These are phyloP conservation scores for Protula sp. DNA, from an alignment of 2,888 invertebrate genomes.

Conservation along the genomic window DNA sequence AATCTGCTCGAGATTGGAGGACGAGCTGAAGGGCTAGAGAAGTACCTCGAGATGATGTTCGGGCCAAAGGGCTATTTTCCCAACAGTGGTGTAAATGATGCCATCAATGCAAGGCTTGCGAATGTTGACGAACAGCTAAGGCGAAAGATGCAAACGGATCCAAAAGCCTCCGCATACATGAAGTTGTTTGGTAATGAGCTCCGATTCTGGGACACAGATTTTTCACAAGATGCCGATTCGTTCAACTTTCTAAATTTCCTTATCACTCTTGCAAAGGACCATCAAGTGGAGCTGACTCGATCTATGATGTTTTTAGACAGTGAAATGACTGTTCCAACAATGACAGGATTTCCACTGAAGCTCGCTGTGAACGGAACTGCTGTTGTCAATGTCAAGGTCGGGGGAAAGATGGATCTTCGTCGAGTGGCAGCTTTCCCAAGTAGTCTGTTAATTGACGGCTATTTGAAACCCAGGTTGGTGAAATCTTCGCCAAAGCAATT, in stretches of 20 bases:
- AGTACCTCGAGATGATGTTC: slow-evolving; percentile 74
- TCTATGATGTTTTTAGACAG: slow-evolving; percentile 81
- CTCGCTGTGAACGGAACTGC: slow-evolving; percentile 81
- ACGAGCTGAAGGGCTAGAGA: slow-evolving; percentile 80
- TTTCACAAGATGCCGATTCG: slow-evolving; percentile 23
- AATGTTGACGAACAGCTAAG: not conserved
- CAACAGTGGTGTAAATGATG: not conserved
- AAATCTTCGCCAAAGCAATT: not conserved
- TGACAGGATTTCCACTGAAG: slow-evolving; percentile 77
- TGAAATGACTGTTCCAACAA: slow-evolving; percentile 76
- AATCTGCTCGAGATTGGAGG: slow-evolving; percentile 78
- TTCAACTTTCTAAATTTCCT: slow-evolving; percentile 56
- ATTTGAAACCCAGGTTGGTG: slow-evolving; percentile 70
- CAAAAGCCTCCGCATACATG: slow-evolving; percentile 62
- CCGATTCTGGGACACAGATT: slow-evolving; percentile 52
- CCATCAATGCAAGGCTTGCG: not conserved
- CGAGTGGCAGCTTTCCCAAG: slow-evolving; percentile 53
- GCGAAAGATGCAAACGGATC: not conserved
- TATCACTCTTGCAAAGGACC: slow-evolving; percentile 61
- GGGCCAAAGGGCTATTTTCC: slow-evolving; percentile 64
- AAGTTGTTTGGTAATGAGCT: slow-evolving; percentile 86
- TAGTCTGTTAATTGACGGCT: slow-evolving; percentile 72
- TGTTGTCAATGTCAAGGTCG: slow-evolving; percentile 75
- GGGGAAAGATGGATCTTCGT: slow-evolving; percentile 72
- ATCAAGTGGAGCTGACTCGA: slow-evolving; percentile 77